Evolutionary conservation across 1,140 invertebrate species (phyloP).

Genomic region (Drosophila sucinea): DNA sequence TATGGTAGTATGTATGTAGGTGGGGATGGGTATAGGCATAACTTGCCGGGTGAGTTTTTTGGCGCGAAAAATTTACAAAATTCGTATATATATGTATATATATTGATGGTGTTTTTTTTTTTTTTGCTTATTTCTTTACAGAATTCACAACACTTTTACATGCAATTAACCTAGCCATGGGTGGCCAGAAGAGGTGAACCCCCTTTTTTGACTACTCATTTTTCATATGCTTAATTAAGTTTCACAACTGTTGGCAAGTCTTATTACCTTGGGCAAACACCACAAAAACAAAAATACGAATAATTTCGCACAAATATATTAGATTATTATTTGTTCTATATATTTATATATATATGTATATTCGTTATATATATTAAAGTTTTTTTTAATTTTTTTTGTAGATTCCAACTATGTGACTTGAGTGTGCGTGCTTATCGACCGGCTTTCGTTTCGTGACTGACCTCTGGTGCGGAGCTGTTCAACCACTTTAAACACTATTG

Average conservation of each 20-base stretch:
- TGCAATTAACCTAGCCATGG: slow-evolving; percentile 14
- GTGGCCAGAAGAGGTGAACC: background rate
- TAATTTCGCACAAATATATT: background rate
- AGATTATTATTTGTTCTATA: background rate
- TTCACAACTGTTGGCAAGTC: background rate
- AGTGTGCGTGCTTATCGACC: slow-evolving; percentile 3
- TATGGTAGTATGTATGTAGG: background rate
- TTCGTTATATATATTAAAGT: background rate
- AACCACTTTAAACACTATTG: slow-evolving; percentile 10
- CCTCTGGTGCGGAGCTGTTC: background rate
- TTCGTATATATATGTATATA: slow-evolving; percentile 7
- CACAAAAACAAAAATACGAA: background rate
- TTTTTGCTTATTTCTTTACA: slow-evolving; percentile 3
- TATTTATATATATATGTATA: background rate
- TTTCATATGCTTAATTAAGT: slow-evolving; percentile 13
- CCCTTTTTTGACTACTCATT: slow-evolving; percentile 1
- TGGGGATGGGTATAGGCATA: background rate
- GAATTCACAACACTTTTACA: slow-evolving; percentile 6
- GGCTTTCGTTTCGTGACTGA: slow-evolving; percentile 10
- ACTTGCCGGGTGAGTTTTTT: slow-evolving; percentile 21
- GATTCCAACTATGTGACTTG: background rate
- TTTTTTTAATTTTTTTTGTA: background rate
- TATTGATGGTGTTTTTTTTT: background rate
- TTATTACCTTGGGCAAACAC: background rate
- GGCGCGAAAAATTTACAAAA: slow-evolving; percentile 15